Evolutionary conservation across 1,140 invertebrate genomes (phyloP), one percentile per base, ranked within the genome.

Genomic region (Magallana ariakensis): DNA sequence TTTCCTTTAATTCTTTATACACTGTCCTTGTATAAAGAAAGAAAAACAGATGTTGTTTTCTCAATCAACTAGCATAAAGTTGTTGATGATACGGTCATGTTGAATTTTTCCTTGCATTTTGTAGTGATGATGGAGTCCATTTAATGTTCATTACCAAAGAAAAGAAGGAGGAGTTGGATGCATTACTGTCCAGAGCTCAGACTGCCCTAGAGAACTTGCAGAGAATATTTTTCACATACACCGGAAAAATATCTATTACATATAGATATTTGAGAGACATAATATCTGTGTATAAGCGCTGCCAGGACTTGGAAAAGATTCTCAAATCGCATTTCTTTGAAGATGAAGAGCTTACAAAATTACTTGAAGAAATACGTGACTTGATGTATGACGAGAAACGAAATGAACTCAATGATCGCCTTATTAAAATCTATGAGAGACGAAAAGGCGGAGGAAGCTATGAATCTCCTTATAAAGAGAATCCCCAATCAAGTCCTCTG

Each of bases 241-340:
- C 19, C 80, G 84, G 70, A 70, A 85, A 55, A 81, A 90, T 33
- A 85, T 83, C 75, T 70, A 60, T 26, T 22, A 55, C 80, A 2
- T 82, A 86, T 26, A 84, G 87, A 80, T 80, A 87, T 22, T 87
- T 91, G 70, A 85, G 90, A 57, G 90, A 92, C 80, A 91, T 94
- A 19, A 87, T 94, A 22, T 87, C 89, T n/a, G 90, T 93, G 7
- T 92, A 92, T 80, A 90, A 88, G 56, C 90, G 87, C 55, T 94
- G 93, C 70, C 90, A 93, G 80, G 92, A 94, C 84, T 87, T 93
- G 70, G 94, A 95, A 87, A 94, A 92, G 84, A 91, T 92, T 80
- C 94, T 96, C 53, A 96, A 97, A 90, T 91, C 92, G 3, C 90
- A 87, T 15, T 92, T 90, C 82, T 93, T 93, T 85, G 87, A 90